A percentile compares a stretch with the other conserved stretches of the same genome.
These are phyloP conservation scores for Drosophila sordidula DNA, from an alignment of 2,888 invertebrate species.

Conservation along the genomic window DNA sequence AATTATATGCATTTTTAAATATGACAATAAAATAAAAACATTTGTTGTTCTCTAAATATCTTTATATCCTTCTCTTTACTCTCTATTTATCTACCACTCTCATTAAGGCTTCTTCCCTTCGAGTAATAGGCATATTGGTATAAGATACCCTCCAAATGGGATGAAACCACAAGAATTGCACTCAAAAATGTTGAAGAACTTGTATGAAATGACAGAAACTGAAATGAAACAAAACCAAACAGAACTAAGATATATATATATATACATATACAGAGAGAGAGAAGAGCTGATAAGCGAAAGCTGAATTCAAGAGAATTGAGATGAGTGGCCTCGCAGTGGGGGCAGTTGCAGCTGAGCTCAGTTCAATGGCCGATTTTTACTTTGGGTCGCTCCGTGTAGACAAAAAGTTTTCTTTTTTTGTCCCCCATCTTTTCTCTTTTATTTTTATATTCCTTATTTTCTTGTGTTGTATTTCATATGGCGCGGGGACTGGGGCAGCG, in stretches of 20 bases:
- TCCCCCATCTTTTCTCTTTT: slow-evolving; percentile 10
- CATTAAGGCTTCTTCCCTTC: background rate
- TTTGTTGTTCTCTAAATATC: no score
- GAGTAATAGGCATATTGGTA: slow-evolving; percentile 14
- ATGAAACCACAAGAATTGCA: slow-evolving; percentile 21
- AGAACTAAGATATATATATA: background rate
- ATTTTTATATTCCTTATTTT: slow-evolving; percentile 27
- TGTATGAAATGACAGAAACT: slow-evolving; percentile 36
- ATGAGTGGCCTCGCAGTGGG: slow-evolving; percentile 1
- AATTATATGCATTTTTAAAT: no score
- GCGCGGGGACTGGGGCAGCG: background rate
- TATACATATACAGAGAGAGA: background rate
- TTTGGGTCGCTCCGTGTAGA: slow-evolving; percentile 26
- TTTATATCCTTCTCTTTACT: no score
- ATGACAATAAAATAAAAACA: no score
- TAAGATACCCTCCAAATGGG: background rate
- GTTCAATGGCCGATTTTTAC: slow-evolving; percentile 75
- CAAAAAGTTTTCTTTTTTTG: slow-evolving; percentile 41
- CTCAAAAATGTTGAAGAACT: slow-evolving; percentile 36
- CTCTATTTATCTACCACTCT: background rate
- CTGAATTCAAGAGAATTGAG: slow-evolving; percentile 6
- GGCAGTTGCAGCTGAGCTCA: slow-evolving; percentile 20
- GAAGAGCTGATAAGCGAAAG: no score
- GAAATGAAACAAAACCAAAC: slow-evolving; percentile 1
- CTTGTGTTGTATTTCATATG: background rate